These are phyloP conservation scores for Capitulum mitella DNA, from an alignment of 2,888 invertebrate species.

Conservation along the genomic window DNA sequence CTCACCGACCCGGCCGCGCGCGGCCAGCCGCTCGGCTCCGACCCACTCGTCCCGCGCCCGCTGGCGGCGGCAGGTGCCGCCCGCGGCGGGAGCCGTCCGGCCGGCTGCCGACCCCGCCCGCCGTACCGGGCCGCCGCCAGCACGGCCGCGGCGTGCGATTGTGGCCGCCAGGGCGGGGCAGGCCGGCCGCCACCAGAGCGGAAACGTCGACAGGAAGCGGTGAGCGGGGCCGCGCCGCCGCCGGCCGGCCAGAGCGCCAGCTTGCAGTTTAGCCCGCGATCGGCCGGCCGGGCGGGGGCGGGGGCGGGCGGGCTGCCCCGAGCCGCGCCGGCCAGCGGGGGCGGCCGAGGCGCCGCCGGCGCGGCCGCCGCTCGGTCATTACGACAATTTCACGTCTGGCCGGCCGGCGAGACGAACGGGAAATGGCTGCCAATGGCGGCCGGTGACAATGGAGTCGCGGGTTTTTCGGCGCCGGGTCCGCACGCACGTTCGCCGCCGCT, in stretches of 20 bases:
- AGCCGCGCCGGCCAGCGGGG: background rate
- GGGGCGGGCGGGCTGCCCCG: background rate
- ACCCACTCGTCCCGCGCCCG: too few relatives aligned
- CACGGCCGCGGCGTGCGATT: background rate
- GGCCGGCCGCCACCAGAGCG: background rate
- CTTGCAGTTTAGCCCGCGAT: background rate
- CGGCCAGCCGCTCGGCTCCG: background rate
- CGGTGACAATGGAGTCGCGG: background rate
- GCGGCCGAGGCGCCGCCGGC: background rate
- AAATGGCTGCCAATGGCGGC: background rate
- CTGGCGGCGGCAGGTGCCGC: too few relatives aligned
- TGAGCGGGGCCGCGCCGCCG: background rate
- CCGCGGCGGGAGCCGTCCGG: too few relatives aligned
- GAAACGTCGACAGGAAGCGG: conserved; percentile 6
- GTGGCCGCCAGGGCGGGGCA: background rate
- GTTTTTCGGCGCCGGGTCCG: background rate
- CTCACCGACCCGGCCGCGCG: background rate
- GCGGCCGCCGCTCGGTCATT: background rate
- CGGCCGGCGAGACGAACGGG: background rate
- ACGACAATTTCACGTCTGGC: background rate
- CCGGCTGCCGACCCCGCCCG: background rate
- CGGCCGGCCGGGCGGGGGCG: background rate
- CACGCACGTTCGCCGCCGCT: background rate
- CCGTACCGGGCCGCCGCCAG: background rate
- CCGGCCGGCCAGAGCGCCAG: background rate